Evolutionary conservation across 2,113 vertebrate genomes (phyloP).

Genomic region (Ahaetulla prasina): DNA sequence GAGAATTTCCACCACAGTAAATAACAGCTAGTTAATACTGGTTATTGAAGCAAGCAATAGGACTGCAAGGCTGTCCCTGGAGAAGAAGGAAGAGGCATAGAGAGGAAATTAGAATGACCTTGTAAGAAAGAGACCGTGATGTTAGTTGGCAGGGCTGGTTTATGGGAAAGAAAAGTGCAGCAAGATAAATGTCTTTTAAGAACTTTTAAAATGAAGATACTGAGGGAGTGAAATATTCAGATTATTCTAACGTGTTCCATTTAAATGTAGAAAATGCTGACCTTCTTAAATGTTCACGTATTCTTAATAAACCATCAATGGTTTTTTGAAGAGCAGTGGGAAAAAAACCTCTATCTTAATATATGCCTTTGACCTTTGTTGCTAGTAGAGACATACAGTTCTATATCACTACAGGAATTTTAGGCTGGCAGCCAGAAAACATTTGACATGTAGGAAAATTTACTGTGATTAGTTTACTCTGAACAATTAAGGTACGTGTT

Average conservation of each 20-base stretch:
- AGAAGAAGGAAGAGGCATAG: constrained; percentile 49
- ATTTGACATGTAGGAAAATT: constrained; percentile 68
- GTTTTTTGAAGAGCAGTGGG: constrained; percentile 42
- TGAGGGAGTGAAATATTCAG: neutral
- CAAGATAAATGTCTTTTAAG: constrained; percentile 23
- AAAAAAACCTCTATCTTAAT: constrained; percentile 60
- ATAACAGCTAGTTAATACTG: constrained; percentile 56
- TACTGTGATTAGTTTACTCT: constrained; percentile 57
- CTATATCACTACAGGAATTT: constrained; percentile 58
- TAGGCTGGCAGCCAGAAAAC: constrained; percentile 59
- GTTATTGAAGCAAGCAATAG: constrained; percentile 47
- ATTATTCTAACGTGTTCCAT: constrained; percentile 23
- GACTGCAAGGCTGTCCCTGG: constrained; percentile 42
- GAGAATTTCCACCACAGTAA: constrained; percentile 40
- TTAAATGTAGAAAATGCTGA: constrained; percentile 49
- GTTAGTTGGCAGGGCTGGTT: constrained; percentile 28
- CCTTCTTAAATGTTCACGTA: constrained; percentile 44
- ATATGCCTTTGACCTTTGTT: constrained; percentile 72
- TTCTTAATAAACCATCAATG: constrained; percentile 45
- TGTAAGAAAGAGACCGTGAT: constrained; percentile 18
- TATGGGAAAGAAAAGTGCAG: constrained; percentile 9
- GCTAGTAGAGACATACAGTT: constrained; percentile 63
- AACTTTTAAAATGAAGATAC: constrained; percentile 10
- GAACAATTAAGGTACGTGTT: constrained; percentile 53
- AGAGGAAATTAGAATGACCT: constrained; percentile 60